These are phyloP conservation scores for Electrona antarctica DNA, from an alignment of 2,113 vertebrate species.

Conservation along the genomic window DNA sequence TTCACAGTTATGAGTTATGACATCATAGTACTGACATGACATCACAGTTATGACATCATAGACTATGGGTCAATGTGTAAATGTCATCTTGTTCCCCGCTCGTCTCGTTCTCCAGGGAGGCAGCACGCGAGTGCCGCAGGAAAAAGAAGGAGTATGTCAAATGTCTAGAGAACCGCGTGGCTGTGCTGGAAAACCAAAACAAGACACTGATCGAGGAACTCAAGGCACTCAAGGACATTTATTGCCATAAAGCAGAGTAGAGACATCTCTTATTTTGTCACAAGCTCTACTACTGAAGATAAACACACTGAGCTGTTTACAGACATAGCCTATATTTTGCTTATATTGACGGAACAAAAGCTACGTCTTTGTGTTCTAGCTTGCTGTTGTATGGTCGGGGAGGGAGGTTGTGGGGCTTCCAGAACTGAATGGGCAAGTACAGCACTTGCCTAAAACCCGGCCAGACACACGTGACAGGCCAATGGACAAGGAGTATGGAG, in stretches of 20 bases:
- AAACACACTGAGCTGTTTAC: constrained; percentile 68
- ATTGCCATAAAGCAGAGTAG: constrained; percentile 96
- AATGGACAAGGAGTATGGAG: no score
- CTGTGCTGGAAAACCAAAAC: constrained; percentile 98
- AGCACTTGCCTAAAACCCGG: no score
- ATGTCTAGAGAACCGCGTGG: constrained; percentile 98
- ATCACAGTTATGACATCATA: no score
- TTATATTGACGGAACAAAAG: constrained; percentile 51
- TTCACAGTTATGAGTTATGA: no score
- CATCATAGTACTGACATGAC: no score
- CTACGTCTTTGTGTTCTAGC: constrained; percentile 55
- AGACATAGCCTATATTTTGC: constrained; percentile 28
- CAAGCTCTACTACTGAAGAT: constrained; percentile 74
- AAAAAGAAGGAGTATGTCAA: constrained; percentile 99
- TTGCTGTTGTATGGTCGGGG: no score
- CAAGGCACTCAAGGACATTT: constrained; percentile 97
- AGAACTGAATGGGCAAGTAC: no score
- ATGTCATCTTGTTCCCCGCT: background rate
- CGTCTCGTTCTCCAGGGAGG: constrained; percentile 87
- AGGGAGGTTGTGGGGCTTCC: no score
- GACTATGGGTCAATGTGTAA: no score
- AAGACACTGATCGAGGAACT: constrained; percentile 99
- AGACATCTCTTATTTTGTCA: constrained; percentile 67
- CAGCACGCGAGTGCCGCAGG: constrained; percentile 94
- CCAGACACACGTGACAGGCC: no score